Conservation (phyloP, 2,113 vertebrate species). For the Pseudois nayaur region DNA sequence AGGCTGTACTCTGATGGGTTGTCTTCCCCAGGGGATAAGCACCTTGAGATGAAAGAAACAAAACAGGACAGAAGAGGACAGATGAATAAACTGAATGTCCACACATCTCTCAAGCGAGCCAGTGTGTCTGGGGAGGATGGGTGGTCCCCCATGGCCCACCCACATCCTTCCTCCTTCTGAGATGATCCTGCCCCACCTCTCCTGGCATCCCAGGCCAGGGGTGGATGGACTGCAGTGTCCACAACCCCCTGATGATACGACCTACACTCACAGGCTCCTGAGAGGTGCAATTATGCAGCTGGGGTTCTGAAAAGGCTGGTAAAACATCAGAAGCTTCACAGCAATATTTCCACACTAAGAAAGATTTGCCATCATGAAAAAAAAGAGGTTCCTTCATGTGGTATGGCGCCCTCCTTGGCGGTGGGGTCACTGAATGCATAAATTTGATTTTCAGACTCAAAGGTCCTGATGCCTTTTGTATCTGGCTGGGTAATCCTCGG, state of each 20-base stretch:
- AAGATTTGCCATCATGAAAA: not conserved
- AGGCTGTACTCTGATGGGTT: not conserved
- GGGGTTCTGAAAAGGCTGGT: not conserved
- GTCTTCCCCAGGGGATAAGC: not conserved
- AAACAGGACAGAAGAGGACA: not conserved
- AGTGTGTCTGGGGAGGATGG: not conserved
- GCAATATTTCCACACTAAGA: constrained; percentile 31
- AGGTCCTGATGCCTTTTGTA: constrained; percentile 61
- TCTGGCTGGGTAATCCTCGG: constrained; percentile 70
- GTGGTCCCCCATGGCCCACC: accelerated
- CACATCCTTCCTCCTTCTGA: not conserved
- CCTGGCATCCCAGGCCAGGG: not conserved
- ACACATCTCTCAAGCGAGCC: not conserved
- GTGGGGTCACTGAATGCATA: constrained; percentile 35
- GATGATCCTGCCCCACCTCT: not conserved
- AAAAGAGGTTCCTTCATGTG: not conserved
- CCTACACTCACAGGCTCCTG: not conserved
- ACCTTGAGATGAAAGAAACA: not conserved
- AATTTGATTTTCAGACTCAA: constrained; percentile 59
- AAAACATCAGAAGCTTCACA: not conserved
- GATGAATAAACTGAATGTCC: not conserved
- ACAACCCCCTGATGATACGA: not conserved
- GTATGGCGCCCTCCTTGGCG: not conserved
- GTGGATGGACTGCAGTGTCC: not conserved
- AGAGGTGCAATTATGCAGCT: not conserved